Percentiles rank a stretch among this genome's conserved stretches.
Evolutionary conservation across 1,140 invertebrate species (phyloP).

Genomic region (Ruditapes philippinarum): DNA sequence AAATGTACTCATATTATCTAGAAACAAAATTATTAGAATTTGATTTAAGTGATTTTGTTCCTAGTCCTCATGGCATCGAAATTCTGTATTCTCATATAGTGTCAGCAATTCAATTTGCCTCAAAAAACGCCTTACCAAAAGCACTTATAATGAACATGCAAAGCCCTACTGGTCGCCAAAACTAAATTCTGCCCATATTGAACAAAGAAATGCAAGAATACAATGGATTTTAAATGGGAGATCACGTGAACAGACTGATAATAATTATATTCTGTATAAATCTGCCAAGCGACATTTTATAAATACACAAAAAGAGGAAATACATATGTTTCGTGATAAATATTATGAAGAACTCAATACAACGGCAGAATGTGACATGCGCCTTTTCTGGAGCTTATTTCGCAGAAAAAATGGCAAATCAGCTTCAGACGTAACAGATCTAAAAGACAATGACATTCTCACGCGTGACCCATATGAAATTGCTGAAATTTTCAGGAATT

Average conservation of each 20-base stretch:
- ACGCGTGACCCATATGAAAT: neutral
- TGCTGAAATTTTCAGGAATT: neutral
- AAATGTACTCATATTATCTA: neutral
- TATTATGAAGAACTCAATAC: neutral
- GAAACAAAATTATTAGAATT: neutral
- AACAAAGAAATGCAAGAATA: neutral
- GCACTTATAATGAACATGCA: neutral
- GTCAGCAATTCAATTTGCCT: neutral
- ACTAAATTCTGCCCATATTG: neutral
- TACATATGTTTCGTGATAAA: neutral
- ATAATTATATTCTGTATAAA: neutral
- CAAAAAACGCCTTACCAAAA: neutral
- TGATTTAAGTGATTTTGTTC: neutral
- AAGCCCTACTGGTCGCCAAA: neutral
- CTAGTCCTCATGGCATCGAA: neutral
- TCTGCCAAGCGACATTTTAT: neutral
- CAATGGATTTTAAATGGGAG: neutral
- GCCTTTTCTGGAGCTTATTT: neutral
- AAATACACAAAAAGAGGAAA: neutral
- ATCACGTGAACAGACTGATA: neutral
- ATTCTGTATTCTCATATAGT: neutral
- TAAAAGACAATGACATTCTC: neutral
- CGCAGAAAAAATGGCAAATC: neutral
- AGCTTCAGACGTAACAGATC: neutral
- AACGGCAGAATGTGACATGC: neutral